Evolutionary conservation across 2,113 vertebrate genomes (phyloP).

Genomic region (Turnix velox): DNA sequence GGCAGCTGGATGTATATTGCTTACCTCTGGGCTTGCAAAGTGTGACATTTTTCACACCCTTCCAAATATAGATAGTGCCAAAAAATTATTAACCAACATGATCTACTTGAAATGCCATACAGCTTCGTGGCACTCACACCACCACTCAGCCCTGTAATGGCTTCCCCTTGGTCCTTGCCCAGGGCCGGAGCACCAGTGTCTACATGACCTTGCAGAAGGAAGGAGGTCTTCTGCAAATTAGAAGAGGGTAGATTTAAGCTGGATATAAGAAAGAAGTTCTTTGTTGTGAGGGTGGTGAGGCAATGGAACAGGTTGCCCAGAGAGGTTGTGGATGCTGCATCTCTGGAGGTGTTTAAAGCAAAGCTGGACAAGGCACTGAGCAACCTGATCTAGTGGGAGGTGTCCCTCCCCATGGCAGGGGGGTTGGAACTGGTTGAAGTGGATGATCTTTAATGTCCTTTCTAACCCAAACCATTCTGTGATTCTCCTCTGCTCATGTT

Average conservation of each 20-base stretch:
- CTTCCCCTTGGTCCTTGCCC: neutral
- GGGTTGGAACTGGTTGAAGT: no score
- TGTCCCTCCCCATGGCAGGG: no score
- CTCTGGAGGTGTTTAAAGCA: no score
- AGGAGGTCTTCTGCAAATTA: neutral
- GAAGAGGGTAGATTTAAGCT: no score
- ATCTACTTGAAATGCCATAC: neutral
- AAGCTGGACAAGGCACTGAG: no score
- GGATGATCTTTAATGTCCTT: no score
- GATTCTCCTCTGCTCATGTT: neutral
- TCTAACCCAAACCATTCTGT: no score
- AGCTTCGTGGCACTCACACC: neutral
- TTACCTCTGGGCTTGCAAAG: constrained; percentile 9
- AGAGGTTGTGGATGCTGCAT: no score
- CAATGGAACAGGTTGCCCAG: no score
- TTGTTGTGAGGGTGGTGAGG: no score
- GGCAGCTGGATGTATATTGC: constrained; percentile 23
- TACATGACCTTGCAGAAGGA: neutral
- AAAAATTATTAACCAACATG: neutral
- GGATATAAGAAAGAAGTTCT: no score
- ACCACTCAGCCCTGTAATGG: neutral
- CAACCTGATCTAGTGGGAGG: no score
- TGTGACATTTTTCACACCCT: neutral
- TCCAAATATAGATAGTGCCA: neutral
- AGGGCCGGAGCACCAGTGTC: rapidly evolving